These are phyloP conservation scores for Scomber japonicus DNA, from an alignment of 2,113 vertebrate species.

Conservation along the genomic window DNA sequence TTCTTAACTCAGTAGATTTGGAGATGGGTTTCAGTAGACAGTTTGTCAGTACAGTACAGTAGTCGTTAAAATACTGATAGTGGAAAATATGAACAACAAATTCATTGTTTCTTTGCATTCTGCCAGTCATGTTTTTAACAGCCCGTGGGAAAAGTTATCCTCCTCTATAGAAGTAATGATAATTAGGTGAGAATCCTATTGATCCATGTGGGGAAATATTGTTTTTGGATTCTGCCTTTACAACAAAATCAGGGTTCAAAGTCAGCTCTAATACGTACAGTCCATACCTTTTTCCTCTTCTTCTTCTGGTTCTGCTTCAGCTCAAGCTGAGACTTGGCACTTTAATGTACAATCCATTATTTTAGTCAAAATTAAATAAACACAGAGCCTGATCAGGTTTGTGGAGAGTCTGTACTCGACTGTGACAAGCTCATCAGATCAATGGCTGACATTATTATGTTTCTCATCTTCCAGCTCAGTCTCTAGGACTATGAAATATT, in stretches of 20 bases:
- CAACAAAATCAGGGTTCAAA: not conserved
- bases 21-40: too few species aligned
- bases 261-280: not conserved
- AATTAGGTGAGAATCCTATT: not conserved
- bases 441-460: not conserved
- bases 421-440: slow-evolving; percentile 17
- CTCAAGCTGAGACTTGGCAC: too few species aligned
- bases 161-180: not conserved
- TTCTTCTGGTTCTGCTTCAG: too few species aligned
- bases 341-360: too few species aligned
- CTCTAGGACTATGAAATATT: not conserved
- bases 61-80: too few species aligned
- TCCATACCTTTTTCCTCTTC: too few species aligned
- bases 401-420: not conserved
- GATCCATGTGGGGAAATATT: not conserved
- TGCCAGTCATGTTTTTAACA: not conserved
- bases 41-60: too few species aligned
- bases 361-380: too few species aligned
- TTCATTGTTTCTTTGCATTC: not conserved
- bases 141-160: not conserved
- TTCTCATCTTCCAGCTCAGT: not conserved
- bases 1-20: too few species aligned
- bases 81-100: not conserved
- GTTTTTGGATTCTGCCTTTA: not conserved
- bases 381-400: too few species aligned